These are phyloP conservation scores for Ditylenchus dipsaci DNA, from an alignment of 1,140 invertebrate genomes.

Conservation along the genomic window DNA sequence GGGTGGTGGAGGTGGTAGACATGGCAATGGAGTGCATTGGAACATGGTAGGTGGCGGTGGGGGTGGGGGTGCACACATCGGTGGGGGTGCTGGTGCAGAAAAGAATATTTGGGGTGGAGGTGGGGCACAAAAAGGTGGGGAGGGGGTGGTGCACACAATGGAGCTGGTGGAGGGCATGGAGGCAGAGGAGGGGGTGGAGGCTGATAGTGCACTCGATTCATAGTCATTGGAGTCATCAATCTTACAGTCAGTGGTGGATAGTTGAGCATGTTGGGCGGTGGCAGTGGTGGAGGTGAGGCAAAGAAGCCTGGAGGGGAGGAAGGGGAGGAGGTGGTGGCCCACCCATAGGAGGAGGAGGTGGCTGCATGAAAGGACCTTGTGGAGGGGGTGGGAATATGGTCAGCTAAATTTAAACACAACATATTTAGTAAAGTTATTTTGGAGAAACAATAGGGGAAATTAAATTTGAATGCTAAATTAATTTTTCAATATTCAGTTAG, in stretches of 20 bases:
- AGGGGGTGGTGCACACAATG: neutral
- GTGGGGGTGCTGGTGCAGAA: neutral
- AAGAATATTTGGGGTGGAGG: slow-evolving; percentile 3
- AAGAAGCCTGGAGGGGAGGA: too few relatives aligned
- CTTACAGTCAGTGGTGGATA: neutral
- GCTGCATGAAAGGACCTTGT: neutral
- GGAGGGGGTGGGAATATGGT: neutral
- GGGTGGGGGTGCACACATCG: neutral
- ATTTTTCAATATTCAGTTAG: too few relatives aligned
- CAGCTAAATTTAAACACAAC: neutral
- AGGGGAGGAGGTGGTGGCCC: neutral
- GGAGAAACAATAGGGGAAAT: too few relatives aligned
- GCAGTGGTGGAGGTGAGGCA: neutral
- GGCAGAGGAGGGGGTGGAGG: neutral
- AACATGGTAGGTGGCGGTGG: neutral
- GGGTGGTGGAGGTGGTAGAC: neutral
- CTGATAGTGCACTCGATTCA: neutral
- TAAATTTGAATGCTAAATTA: too few relatives aligned
- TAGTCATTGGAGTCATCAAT: neutral
- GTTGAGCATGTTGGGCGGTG: slow-evolving; percentile 1
- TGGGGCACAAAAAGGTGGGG: neutral
- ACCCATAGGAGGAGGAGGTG: neutral
- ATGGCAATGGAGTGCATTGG: neutral
- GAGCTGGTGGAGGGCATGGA: slow-evolving; percentile 2
- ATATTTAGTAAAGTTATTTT: too few relatives aligned